Evolutionary conservation across 2,797 vertebrate species (phyloP), one percentile per base, ranked within the genome.

Genomic region (Erpetoichthys calabaricus): DNA sequence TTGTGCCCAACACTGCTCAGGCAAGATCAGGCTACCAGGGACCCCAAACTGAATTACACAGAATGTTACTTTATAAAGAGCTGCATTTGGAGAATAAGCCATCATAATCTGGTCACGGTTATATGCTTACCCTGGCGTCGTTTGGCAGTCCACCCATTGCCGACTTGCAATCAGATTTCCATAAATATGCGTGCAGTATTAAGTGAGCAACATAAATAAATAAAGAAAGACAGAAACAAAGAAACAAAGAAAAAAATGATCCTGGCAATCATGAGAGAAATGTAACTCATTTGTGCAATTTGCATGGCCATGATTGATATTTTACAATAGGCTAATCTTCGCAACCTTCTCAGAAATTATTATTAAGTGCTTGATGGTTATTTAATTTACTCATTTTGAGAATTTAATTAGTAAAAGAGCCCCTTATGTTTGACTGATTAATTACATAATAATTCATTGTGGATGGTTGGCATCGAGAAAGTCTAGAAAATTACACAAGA

Each of bases 391-490:
- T 83, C 73, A 80, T 88, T 85, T 88, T 80, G 78, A 71, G 59
- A 86, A 91, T 94, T 90, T 91, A 94, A 94, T 94, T 91, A 92
- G 91, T 83, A 92, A 92, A 90, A 89, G 86, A 93, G 80, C 85
- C 76, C 73, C 84, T 88, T 78, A 81, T 82, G 84, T 81, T 84
- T 72, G 63, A 80, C 83, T 91, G 88, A 93, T 90, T 89, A 87
- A 91, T 90, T 86, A 66, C 68, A 74, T 78, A 75, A 77, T 85
- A 81, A 88, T 77, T 82, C 75, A 80, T 69, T 65, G 67, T 56
- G 65, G 70, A 67, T 45, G 56, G 62, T 47, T 55, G n/a, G 51
- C 5, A 41, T 43, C 25, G 25, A 25, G 25, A 25, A 25, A 25
- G 25, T 25, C 25, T 25, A 25, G 25, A 25, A 25, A 25, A 25